Base-by-base conservation (phyloP, 1,140 invertebrate species). In the Drosophila obscura region DNA sequence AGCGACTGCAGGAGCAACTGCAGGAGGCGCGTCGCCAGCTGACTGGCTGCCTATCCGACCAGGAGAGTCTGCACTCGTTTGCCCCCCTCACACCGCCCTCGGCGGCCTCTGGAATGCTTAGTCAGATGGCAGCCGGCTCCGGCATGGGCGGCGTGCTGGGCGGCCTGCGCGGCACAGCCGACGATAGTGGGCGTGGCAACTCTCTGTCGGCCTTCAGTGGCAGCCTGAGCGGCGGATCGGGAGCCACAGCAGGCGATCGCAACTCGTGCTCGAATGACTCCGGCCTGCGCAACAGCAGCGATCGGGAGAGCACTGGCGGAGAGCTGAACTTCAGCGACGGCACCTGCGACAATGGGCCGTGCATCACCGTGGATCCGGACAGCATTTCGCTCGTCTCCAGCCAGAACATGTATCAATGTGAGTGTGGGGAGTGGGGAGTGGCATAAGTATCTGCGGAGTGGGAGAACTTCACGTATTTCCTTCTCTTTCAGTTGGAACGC, bases 221-320 rank as follows among this genome's bases (percentile, higher is more conserved):
- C 72, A 93, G 84, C 44, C 92, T 91, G 85, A 69, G 94, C 91
- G 73, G 94, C 88, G 80, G 92, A 92, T 93, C 95, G 3, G 96
- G 95, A 1, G 90, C 90, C 48, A 91, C 90, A 0, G 90, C 73
- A 0, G 90, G 90, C 2, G 96, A 97, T 89, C 92, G 96, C 44
- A 96, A 96, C 57, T 97, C 96, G 80, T 97, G 96, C 92, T 96
- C 96, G 79, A 96, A 96, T n/a, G 96, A 97, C 91, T 96, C 96
- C 16, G 96, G 96, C 65, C 91, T 94, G 80, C 93, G 96, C 73
- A 95, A 96, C 52, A 96, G 95, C 89, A 97, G 96, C 77, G 96
- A 97, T 87, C 92, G 95, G 22, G 95, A 96, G 80, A 96, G 95
- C 74, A 95, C 95, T 7, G 96, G 95, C 6, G 91, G 91, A 0